A percentile compares a stretch with the other conserved stretches of the same genome.
phyloP scores from a whole-genome alignment of 2,113 vertebrate species.

The Ellobius talpinus region DNA sequence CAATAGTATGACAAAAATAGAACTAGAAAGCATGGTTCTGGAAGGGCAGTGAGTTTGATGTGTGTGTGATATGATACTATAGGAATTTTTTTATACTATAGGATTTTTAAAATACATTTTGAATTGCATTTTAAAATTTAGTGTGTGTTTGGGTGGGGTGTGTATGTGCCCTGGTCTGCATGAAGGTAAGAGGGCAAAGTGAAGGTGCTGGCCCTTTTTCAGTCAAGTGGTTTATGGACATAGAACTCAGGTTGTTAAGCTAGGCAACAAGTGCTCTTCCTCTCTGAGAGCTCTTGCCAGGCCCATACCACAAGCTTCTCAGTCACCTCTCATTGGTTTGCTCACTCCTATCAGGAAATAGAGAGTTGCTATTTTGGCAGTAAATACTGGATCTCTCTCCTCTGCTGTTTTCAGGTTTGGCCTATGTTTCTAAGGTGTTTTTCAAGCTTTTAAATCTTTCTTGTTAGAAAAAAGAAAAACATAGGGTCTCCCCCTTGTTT shows the following conservation, averaged over 20 bases:
- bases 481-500: background rate
- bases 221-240: background rate
- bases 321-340: background rate
- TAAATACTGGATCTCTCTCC: constrained; percentile 8
- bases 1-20: background rate
- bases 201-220: background rate
- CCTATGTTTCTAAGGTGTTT: background rate
- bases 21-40: background rate
- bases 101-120: background rate
- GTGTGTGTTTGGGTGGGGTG: background rate
- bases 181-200: background rate
- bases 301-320: background rate
- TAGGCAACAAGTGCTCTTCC: background rate
- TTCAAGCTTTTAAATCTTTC: background rate
- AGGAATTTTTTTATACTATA: background rate
- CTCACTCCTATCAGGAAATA: constrained; percentile 7
- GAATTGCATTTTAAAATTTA: background rate
- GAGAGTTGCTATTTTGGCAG: background rate
- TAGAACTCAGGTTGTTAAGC: background rate
- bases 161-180: background rate
- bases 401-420: constrained; percentile 28
- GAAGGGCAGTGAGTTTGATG: background rate
- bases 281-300: too few relatives aligned
- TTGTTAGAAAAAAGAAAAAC: background rate
- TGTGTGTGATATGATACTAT: background rate